phyloP scores from a whole-genome alignment of 2,888 invertebrate genomes.

The Drosophila histrio region DNA sequence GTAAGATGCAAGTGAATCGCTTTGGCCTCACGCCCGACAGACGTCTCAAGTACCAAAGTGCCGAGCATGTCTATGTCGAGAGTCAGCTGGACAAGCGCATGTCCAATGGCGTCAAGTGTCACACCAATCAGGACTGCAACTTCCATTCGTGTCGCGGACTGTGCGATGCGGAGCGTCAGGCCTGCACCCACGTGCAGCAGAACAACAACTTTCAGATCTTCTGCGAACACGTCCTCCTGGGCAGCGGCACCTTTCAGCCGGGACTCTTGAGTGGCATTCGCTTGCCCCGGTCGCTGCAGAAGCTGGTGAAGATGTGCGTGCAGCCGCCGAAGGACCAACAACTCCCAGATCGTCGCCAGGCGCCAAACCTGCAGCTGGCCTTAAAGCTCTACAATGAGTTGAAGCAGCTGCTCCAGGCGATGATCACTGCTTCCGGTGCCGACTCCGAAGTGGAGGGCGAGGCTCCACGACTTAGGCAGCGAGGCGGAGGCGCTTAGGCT shows the following conservation, averaged over 20 bases:
- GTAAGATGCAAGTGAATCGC: slow-evolving; percentile 80
- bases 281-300: slow-evolving; percentile 71
- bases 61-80: slow-evolving; percentile 80
- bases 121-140: slow-evolving; percentile 75
- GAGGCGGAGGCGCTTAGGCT: slow-evolving; percentile 1
- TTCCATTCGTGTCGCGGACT: slow-evolving; percentile 80
- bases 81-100: slow-evolving; percentile 81
- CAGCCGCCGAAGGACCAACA: slow-evolving; percentile 78
- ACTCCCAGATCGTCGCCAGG: slow-evolving; percentile 68
- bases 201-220: slow-evolving; percentile 83
- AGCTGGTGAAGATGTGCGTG: slow-evolving; percentile 78
- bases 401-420: slow-evolving; percentile 77
- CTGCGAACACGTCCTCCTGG: slow-evolving; percentile 80
- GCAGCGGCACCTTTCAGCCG: slow-evolving; percentile 79
- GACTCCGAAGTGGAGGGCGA: slow-evolving; percentile 44
- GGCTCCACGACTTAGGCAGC: slow-evolving; percentile 24
- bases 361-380: slow-evolving; percentile 80
- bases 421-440: slow-evolving; percentile 56
- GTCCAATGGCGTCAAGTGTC: slow-evolving; percentile 77
- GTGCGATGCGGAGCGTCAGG: slow-evolving; percentile 75
- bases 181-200: slow-evolving; percentile 80
- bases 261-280: slow-evolving; percentile 80
- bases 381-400: slow-evolving; percentile 82
- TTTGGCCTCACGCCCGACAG: slow-evolving; percentile 81
- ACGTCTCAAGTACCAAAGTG: slow-evolving; percentile 82